Percentiles rank a stretch among this genome's conserved stretches.
These are phyloP conservation scores for Euzophera pinguis DNA, from an alignment of 2,888 invertebrate species.

Conservation along the genomic window DNA sequence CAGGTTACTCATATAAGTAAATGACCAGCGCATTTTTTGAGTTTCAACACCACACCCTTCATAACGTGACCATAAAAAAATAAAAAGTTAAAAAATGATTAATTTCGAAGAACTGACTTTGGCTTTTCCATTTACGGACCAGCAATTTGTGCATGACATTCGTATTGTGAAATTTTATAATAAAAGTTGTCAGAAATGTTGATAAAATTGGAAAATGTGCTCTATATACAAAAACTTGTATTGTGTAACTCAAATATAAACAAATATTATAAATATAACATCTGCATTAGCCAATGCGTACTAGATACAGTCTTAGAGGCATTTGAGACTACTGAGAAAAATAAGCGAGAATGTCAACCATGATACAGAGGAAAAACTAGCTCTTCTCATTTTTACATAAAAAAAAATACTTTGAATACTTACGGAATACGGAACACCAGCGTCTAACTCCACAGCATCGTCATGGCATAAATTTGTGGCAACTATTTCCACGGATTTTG, in stretches of 20 bases:
- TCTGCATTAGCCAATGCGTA: too few species aligned
- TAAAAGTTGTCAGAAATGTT: neutral
- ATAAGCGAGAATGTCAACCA: too few species aligned
- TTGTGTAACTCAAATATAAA: too few species aligned
- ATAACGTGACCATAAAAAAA: neutral
- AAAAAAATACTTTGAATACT: too few species aligned
- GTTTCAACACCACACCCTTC: neutral
- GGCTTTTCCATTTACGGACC: neutral
- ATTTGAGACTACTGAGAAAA: too few species aligned
- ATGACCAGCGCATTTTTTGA: neutral
- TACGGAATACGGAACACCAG: too few species aligned
- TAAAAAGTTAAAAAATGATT: neutral
- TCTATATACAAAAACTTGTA: neutral
- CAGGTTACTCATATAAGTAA: conserved; percentile 10
- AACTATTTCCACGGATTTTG: neutral
- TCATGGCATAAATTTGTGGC: neutral
- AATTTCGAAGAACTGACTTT: conserved; percentile 7
- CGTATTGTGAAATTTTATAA: neutral
- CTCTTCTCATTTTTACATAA: too few species aligned
- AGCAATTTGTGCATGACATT: neutral
- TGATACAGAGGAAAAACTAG: too few species aligned
- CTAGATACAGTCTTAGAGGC: too few species aligned
- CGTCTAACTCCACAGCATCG: too few species aligned
- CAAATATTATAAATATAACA: too few species aligned
- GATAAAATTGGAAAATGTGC: too few species aligned